phyloP scores from a whole-genome alignment of 2,797 vertebrate species.

The Apodemus agrarius region DNA sequence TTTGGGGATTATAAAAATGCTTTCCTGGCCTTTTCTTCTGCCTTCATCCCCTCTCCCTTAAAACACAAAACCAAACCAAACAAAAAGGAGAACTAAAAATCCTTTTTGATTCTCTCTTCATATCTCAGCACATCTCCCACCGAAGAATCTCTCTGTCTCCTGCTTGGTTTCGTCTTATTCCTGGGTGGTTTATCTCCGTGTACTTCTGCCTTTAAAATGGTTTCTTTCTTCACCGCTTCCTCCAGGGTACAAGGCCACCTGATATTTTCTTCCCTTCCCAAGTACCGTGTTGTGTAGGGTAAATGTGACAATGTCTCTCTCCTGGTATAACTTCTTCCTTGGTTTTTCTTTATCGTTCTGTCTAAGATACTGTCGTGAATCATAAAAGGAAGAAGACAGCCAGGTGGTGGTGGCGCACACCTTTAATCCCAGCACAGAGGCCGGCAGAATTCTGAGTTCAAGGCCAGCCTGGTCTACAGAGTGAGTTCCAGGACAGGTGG shows the following conservation, averaged over 20 bases:
- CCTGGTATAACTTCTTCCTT: not conserved
- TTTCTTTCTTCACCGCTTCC: not conserved
- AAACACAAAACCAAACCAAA: not conserved
- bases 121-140: not conserved
- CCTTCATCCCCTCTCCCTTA: not conserved
- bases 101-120: not conserved
- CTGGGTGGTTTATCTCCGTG: not conserved
- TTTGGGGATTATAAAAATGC: slow-evolving; percentile 36
- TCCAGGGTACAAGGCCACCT: not conserved
- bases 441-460: too few relatives aligned
- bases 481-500: too few relatives aligned
- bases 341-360: not conserved
- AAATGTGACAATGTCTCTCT: not conserved
- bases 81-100: not conserved
- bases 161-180: not conserved
- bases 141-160: not conserved
- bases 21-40: not conserved
- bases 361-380: not conserved
- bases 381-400: not conserved
- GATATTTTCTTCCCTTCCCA: not conserved
- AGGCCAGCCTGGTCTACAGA: too few relatives aligned
- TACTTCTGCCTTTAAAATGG: not conserved
- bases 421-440: too few relatives aligned
- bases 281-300: not conserved
- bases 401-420: too few relatives aligned